Evolutionary conservation across 2,797 vertebrate species (phyloP), one percentile per base, ranked within the genome.

Genomic region (Caiman crocodilus): DNA sequence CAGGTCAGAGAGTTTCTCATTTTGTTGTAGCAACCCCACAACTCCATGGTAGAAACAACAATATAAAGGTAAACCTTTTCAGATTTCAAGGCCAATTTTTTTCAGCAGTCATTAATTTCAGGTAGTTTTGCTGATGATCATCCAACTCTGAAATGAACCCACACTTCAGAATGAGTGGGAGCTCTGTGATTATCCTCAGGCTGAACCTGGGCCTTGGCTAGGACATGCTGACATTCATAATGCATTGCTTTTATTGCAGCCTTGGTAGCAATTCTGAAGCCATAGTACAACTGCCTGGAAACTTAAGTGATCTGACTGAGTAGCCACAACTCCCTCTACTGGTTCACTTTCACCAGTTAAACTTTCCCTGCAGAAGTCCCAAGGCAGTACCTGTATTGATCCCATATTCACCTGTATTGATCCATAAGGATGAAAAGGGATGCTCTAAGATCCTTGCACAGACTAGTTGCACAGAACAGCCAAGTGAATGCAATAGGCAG

Each of bases 71-170:
- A n/a, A 67, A 17, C 15, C 30, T 3, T 35, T 35, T 50, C 32
- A 73, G 69, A 73, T 25, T 14, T 26, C 17, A 57, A 57, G 8
- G 14, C 17, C 11, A 12, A 28, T 25, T 7, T 61, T 56, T 3
- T 15, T 79, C 5, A 0, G 2, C 0, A 2, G 25, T 58, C n/a
- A 63, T 6, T 4, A 25, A 42, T 30, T 50, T 32, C 25, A 42
- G 32, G 28, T 35, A 7, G 23, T 32, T 55, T 61, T 9, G 2
- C 26, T 30, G 59, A 10, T 58, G 58, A 26, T 59, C 56, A 5
- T 77, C 63, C 59, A 42, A 3, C 30, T 59, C 65, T 56, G 76
- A 2, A 1, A 79, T 6, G 2, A 30, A 59, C 1, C 3, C 4
- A 11, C 7, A 42, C 21, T 7, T 71, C 69, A 26, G 69, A 50